A percentile compares a stretch with the other conserved stretches of the same genome.
Evolutionary conservation across 1,140 invertebrate genomes (phyloP).

Genomic region (Drosophila willistoni): DNA sequence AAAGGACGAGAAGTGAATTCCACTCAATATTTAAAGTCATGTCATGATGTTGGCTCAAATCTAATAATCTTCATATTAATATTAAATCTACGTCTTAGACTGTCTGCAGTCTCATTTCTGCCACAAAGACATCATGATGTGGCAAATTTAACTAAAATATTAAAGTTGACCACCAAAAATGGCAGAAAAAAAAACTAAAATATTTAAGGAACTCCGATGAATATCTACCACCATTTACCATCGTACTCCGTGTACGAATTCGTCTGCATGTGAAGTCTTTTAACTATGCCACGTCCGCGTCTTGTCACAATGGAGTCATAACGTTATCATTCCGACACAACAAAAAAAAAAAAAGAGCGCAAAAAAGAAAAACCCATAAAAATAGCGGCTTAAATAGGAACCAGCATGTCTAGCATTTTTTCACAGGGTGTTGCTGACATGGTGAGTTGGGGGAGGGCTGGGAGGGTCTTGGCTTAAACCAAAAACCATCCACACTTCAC

Average conservation of each 20-base stretch:
- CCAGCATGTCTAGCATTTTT: slow-evolving; percentile 60
- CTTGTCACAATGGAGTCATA: slow-evolving; percentile 74
- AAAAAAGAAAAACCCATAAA: slow-evolving; percentile 54
- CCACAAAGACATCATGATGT: neutral
- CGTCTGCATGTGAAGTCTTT: slow-evolving; percentile 36
- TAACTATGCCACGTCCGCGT: slow-evolving; percentile 61
- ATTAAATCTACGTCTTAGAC: too few relatives aligned
- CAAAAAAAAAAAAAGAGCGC: neutral
- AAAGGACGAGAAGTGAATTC: too few relatives aligned
- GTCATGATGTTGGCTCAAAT: too few relatives aligned
- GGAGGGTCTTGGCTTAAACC: slow-evolving; percentile 27
- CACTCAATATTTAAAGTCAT: too few relatives aligned
- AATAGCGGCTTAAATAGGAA: slow-evolving; percentile 67
- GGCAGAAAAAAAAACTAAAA: neutral
- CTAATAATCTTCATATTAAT: too few relatives aligned
- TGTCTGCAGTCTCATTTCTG: neutral
- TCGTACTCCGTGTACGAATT: neutral
- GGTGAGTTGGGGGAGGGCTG: neutral
- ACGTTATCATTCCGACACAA: slow-evolving; percentile 65
- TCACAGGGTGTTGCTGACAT: slow-evolving; percentile 18
- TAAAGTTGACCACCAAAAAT: slow-evolving; percentile 5
- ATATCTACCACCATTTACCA: neutral
- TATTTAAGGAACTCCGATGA: neutral
- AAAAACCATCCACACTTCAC: slow-evolving; percentile 51
- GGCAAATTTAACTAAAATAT: neutral